Evolutionary conservation across 2,113 vertebrate species (phyloP), one percentile per base, ranked within the genome.

Genomic region (Pluvianellus socialis): DNA sequence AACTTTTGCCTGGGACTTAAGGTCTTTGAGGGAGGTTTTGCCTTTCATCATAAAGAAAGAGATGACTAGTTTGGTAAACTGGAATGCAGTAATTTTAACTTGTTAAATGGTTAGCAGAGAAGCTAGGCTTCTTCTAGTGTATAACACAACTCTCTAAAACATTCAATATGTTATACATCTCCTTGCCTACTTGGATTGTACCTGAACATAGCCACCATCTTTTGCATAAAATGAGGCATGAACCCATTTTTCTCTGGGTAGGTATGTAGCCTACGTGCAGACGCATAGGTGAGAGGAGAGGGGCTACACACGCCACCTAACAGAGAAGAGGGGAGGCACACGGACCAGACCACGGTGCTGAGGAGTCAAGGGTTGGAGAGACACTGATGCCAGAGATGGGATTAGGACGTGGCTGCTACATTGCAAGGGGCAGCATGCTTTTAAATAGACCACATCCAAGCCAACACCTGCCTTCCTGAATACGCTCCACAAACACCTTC

Each of bases 351-450:
- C 10, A n/a, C 2, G 3, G 10, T 42, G 19, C 14, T 32, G 30
- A 7, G 13, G 3, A 9, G 3, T 27, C 12, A 8, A 8, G 14
- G 1, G 0, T 13, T 5, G 12, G 8, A 58, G 26, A 79, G 26
- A 68, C 21, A 8, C 19, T 24, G 22, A 50, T 19, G 8, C 2
- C 10, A 53, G 30, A 49, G 19, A 17, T 9, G 5, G 12, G 5
- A 23, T 76, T 73, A 61, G 7, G 7, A 26, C 1, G 0, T 2
- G 7, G 14, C 40, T 56, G 7, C 40, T 73, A 44, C 9, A 4
- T 4, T 22, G 10, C 11, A 68, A 38, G 32, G 11, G 9, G 3
- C 10, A 35, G 22, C 4, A 2, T 9, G 6, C 30, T 59, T 13
- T 4, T 17, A 44, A 63, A 21, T 10, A 27, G 5, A 32, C 24